A percentile compares a stretch with the other conserved stretches of the same genome.
Conservation (phyloP, 2,888 invertebrate genomes). For the Gortyna flavago region DNA sequence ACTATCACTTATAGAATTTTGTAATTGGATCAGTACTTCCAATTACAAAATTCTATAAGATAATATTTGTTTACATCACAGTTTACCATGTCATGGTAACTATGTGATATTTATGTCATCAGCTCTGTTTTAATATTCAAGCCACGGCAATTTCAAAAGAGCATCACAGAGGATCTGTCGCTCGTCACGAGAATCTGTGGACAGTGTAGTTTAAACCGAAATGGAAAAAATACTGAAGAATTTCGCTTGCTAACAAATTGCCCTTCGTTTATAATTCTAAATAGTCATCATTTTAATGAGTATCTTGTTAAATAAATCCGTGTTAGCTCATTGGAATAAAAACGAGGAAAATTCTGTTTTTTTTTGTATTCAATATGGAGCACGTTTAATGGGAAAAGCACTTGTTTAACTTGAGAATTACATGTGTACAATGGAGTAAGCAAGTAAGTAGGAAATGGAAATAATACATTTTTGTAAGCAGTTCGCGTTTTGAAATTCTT, state of each 20-base stretch:
- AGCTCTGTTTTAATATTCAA: not conserved
- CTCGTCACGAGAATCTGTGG: not conserved
- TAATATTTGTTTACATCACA: not conserved
- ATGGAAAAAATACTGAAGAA: not conserved
- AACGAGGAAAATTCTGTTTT: conserved; percentile 10
- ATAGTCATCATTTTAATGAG: conserved; percentile 12
- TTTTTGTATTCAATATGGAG: not conserved
- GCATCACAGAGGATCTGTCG: no score
- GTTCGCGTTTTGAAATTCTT: not conserved
- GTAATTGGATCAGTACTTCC: no score
- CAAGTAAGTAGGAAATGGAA: not conserved
- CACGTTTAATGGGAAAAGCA: conserved; percentile 4
- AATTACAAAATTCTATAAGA: no score
- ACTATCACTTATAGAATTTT: no score
- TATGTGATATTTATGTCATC: not conserved
- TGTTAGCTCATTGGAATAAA: conserved; percentile 32
- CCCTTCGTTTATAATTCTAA: conserved; percentile 42
- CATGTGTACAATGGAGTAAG: not conserved
- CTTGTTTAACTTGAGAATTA: conserved; percentile 4
- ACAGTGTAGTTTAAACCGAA: not conserved
- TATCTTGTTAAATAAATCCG: conserved; percentile 35
- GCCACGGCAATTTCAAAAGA: not conserved
- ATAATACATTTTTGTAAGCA: not conserved
- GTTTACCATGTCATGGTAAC: not conserved
- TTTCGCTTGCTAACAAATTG: conserved; percentile 3